These are phyloP conservation scores for Ageneiosus marmoratus DNA, from an alignment of 2,113 vertebrate genomes.

Conservation along the genomic window DNA sequence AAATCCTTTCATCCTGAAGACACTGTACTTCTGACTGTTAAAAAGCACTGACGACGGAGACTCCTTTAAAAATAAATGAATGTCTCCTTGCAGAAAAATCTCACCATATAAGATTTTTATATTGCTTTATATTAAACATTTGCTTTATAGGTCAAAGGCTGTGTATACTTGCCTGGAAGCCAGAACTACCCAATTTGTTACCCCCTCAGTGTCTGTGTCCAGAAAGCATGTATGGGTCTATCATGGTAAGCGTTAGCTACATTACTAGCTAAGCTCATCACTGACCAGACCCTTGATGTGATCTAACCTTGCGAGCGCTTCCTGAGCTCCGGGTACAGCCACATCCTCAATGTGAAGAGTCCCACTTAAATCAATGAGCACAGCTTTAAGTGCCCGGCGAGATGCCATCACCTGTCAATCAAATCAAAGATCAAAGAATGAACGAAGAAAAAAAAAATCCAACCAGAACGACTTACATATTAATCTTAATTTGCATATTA, in stretches of 20 bases:
- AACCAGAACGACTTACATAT: not conserved
- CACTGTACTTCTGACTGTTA: too few relatives aligned
- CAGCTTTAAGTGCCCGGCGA: slow-evolving; percentile 82
- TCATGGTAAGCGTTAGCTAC: not conserved
- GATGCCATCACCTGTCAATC: slow-evolving; percentile 75
- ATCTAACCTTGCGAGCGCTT: slow-evolving; percentile 86
- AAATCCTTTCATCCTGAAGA: too few relatives aligned
- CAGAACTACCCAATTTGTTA: not conserved
- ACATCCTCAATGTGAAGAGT: slow-evolving; percentile 92
- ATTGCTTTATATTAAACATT: too few relatives aligned
- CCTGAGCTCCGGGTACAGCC: slow-evolving; percentile 88
- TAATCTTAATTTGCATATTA: too few relatives aligned
- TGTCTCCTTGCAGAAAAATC: too few relatives aligned
- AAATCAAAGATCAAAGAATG: not conserved
- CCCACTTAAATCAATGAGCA: slow-evolving; percentile 93
- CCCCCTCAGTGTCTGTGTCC: not conserved
- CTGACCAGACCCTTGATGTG: not conserved
- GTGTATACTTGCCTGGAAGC: too few relatives aligned
- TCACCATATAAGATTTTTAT: too few relatives aligned
- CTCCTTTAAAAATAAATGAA: too few relatives aligned
- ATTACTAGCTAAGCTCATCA: not conserved
- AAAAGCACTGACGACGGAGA: too few relatives aligned
- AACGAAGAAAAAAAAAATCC: not conserved
- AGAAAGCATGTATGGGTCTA: too few relatives aligned
- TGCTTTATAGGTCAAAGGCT: too few relatives aligned